Evolutionary conservation across 2,797 vertebrate genomes (phyloP), one percentile per base, ranked within the genome.

Genomic region (Discoglossus pictus): DNA sequence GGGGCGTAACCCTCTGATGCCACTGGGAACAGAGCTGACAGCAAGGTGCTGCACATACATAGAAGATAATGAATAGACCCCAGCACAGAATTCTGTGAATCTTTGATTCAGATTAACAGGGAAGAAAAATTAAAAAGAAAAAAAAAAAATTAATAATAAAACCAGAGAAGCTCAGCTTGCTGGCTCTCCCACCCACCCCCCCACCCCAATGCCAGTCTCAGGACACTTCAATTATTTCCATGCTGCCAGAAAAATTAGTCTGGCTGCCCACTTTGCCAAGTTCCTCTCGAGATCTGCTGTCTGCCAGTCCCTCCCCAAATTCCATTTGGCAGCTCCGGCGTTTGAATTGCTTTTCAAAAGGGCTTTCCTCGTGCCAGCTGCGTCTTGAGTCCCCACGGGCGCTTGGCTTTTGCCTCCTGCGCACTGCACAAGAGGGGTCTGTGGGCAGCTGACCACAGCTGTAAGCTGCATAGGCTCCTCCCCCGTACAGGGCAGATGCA

Each of bases 331-430:
- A 98, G 88, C 94, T 98, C 7, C 95, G 86, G 2, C 94, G 86
- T 71, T 98, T 98, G 54, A 98, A 92, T 84, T 98, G 95, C 89
- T 99, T 99, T 75, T 99, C 97, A 0, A 98, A 98, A 74, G 89
- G 92, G 84, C 95, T 98, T 75, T 98, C 97, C 40, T 98, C 97
- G 0, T 98, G 97, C 96, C 97, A 98, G 83, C 95, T 98, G 17
- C 96, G 80, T 66, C 97, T 80, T 0, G 94, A 97, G 86, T 94
- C 94, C 0, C 93, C 91, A 0, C 85, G 81, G 53, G 93, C 92
- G 0, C 88, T 82, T 0, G 88, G 87, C 71, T 91, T 86, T 12
- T 87, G 88, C 42, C 93, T 81, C 50, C 95, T 79, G 72, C 91
- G 90, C 69, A 96, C 94, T 0, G 90, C 88, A 11, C 88, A 82